Percentiles rank a stretch among this genome's conserved stretches.
Evolutionary conservation across 2,797 vertebrate species (phyloP).

Genomic region (Dendrocincla fuliginosa): DNA sequence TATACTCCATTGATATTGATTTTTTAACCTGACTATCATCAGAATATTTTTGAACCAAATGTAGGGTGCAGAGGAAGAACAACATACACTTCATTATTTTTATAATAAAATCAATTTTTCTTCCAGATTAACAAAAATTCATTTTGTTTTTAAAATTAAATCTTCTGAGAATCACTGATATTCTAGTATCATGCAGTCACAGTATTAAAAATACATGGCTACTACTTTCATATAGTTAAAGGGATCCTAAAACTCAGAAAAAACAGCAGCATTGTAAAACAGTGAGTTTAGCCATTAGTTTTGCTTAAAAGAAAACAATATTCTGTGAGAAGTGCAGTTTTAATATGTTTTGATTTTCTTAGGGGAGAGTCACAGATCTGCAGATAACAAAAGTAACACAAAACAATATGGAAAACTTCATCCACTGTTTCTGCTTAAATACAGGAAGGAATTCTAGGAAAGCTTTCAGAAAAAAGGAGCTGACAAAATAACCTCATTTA

Average conservation of each 20-base stretch:
- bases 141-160: background rate
- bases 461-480: background rate
- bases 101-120: background rate
- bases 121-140: background rate
- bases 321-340: background rate
- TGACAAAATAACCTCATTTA: background rate
- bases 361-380: background rate
- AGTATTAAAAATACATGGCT: background rate
- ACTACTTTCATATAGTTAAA: background rate
- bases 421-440: background rate
- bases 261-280: background rate
- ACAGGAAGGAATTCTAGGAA: background rate
- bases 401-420: background rate
- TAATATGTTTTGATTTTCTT: background rate
- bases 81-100: background rate
- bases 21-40: background rate
- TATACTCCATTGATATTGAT: background rate
- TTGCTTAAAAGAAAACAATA: background rate
- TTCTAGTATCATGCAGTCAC: background rate
- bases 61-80: background rate
- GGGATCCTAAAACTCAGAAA: background rate
- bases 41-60: background rate
- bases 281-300: background rate
- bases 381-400: background rate
- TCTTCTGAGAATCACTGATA: background rate